Percentiles rank a stretch among this genome's conserved stretches.
Evolutionary conservation across 1,140 invertebrate genomes (phyloP).

Genomic region (Macrostomum lignano): DNA sequence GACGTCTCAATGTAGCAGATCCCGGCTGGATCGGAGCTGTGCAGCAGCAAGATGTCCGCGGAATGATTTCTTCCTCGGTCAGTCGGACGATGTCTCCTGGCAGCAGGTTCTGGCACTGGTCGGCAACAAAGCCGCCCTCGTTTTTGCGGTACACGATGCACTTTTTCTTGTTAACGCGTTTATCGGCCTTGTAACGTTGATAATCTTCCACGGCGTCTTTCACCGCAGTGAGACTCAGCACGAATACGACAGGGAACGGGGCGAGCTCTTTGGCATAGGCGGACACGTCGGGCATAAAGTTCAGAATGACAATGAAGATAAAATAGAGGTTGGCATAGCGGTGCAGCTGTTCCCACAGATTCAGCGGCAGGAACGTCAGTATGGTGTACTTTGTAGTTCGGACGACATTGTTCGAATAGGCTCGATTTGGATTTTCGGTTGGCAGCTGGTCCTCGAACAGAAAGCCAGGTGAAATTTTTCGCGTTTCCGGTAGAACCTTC

Average conservation of each 20-base stretch:
- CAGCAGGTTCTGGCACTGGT: slow-evolving; percentile 45
- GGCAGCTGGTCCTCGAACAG: no score
- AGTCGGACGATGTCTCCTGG: slow-evolving; percentile 82
- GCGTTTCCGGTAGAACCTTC: no score
- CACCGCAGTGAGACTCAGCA: slow-evolving; percentile 67
- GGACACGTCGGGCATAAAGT: slow-evolving; percentile 21
- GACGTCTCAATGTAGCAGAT: slow-evolving; percentile 29
- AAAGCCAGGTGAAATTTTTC: no score
- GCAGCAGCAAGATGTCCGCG: slow-evolving; percentile 61
- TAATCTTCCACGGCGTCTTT: slow-evolving; percentile 90
- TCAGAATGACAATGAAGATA: slow-evolving; percentile 64
- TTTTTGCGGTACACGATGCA: slow-evolving; percentile 27
- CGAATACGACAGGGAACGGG: slow-evolving; percentile 45
- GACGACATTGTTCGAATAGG: slow-evolving; percentile 1
- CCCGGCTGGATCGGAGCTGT: slow-evolving; percentile 20
- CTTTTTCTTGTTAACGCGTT: slow-evolving; percentile 18
- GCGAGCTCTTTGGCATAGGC: slow-evolving; percentile 32
- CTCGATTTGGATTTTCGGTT: no score
- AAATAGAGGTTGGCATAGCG: slow-evolving; percentile 90
- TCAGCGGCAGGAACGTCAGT: slow-evolving; percentile 74
- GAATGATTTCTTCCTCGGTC: slow-evolving; percentile 22
- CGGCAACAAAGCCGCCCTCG: slow-evolving; percentile 2
- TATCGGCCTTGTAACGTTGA: slow-evolving; percentile 8
- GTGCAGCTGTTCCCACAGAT: slow-evolving; percentile 86
- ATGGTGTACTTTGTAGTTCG: slow-evolving; percentile 74